phyloP scores from a whole-genome alignment of 2,113 vertebrate species.

The Lepus americanus region DNA sequence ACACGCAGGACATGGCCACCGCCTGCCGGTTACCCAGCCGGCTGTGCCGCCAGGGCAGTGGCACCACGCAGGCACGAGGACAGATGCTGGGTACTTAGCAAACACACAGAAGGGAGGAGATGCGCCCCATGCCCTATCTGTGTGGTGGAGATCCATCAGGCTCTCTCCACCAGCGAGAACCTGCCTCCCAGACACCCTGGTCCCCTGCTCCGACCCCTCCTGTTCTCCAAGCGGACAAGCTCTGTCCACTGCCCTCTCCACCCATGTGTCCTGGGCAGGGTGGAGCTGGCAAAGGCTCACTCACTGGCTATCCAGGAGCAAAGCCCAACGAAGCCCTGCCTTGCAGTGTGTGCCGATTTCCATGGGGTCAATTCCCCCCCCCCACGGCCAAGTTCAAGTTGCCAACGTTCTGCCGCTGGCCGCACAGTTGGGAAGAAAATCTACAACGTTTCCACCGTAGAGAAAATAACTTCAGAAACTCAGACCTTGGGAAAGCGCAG shows the following conservation, averaged over 20 bases:
- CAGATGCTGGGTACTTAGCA: no score
- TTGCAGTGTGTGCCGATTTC: background rate
- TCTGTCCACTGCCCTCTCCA: background rate
- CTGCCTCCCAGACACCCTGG: no score
- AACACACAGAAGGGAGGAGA: no score
- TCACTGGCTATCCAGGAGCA: background rate
- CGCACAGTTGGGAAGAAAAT: background rate
- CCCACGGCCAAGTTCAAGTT: background rate
- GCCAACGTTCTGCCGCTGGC: background rate
- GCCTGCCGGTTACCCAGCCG: no score
- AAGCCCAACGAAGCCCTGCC: background rate
- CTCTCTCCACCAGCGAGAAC: no score
- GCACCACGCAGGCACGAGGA: no score
- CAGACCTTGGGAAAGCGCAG: background rate
- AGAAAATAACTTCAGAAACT: background rate
- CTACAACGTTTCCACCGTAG: background rate
- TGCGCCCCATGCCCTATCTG: no score
- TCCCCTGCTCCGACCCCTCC: no score
- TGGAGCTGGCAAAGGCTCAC: background rate
- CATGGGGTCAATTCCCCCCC: background rate
- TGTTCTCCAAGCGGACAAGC: rapidly evolving
- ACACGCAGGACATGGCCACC: no score
- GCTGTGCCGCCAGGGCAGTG: no score
- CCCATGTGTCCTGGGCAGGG: background rate
- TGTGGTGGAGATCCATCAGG: no score